A percentile compares a stretch with the other conserved stretches of the same genome.
phyloP scores from a whole-genome alignment of 2,888 invertebrate genomes.

The Ecliptopera silaceata region DNA sequence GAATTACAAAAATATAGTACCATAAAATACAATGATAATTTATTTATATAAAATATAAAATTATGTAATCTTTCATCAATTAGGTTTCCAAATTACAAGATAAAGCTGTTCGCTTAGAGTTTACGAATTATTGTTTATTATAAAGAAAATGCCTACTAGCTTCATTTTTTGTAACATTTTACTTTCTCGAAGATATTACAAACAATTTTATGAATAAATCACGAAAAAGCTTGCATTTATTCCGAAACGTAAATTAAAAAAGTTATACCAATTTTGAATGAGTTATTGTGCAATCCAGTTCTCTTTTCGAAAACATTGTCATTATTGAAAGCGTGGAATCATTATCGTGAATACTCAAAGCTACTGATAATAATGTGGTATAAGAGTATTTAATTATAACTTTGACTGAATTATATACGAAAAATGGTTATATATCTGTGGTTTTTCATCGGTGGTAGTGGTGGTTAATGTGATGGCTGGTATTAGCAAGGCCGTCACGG shows the following conservation, averaged over 20 bases:
- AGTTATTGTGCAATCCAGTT: constrained; percentile 73
- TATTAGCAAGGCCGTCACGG: constrained; percentile 58
- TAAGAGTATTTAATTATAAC: neutral
- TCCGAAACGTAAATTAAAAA: constrained; percentile 77
- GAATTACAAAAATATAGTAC: too few species aligned
- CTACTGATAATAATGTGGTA: neutral
- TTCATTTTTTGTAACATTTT: too few species aligned
- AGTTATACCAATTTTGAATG: constrained; percentile 77
- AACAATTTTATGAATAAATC: constrained; percentile 70
- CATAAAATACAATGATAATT: too few species aligned
- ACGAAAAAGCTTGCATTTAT: constrained; percentile 71
- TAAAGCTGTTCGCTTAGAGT: too few species aligned
- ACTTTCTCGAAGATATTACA: constrained; percentile 54
- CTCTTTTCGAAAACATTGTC: constrained; percentile 56
- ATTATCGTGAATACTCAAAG: constrained; percentile 24
- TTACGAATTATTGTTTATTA: neutral
- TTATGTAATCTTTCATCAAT: too few species aligned
- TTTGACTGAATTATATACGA: neutral
- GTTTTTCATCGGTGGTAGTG: constrained; percentile 38
- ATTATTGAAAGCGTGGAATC: constrained; percentile 34
- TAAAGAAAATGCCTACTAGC: too few species aligned
- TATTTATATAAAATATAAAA: too few species aligned
- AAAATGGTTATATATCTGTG: constrained; percentile 31
- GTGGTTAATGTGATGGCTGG: constrained; percentile 66
- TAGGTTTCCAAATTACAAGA: too few species aligned